Evolutionary conservation across 2,888 invertebrate genomes (phyloP).

Genomic region (Cheilosia impressa): DNA sequence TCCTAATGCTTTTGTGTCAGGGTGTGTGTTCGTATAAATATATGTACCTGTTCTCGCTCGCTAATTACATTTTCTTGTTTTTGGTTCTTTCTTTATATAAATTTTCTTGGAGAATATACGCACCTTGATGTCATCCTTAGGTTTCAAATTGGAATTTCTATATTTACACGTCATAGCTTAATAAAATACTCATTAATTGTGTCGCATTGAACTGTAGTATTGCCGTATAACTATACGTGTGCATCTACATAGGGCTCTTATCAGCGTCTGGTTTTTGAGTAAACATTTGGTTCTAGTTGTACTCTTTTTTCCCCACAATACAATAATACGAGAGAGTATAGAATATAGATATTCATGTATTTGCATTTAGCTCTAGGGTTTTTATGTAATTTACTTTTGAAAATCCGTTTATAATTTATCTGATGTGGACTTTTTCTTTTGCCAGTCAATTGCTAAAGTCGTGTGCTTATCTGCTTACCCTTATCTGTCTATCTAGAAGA

Average conservation of each 20-base stretch:
- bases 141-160: slow-evolving; percentile 14
- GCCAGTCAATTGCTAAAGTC: neutral
- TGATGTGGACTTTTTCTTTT: neutral
- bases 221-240: slow-evolving; percentile 1
- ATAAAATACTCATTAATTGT: slow-evolving; percentile 37
- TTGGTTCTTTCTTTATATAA: slow-evolving; percentile 1
- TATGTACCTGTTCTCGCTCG: slow-evolving; percentile 10
- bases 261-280: slow-evolving; percentile 46
- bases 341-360: slow-evolving; percentile 30
- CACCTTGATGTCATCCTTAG: slow-evolving; percentile 26
- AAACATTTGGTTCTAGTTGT: slow-evolving; percentile 40
- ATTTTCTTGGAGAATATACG: slow-evolving; percentile 13
- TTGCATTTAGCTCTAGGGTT: slow-evolving; percentile 32
- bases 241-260: slow-evolving; percentile 29
- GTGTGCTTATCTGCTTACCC: slow-evolving; percentile 1
- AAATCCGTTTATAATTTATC: slow-evolving; percentile 21
- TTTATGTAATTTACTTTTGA: slow-evolving; percentile 45
- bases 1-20: slow-evolving; percentile 4
- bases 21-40: slow-evolving; percentile 4
- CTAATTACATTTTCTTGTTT: slow-evolving; percentile 37
- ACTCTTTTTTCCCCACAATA: slow-evolving; percentile 3
- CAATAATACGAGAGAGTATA: slow-evolving; percentile 13
- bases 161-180: slow-evolving; percentile 33
- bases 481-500: slow-evolving; percentile 18
- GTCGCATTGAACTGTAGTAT: slow-evolving; percentile 2